Percentiles rank a stretch among this genome's conserved stretches.
These are phyloP conservation scores for Elgaria multicarinata DNA, from an alignment of 2,113 vertebrate genomes.

Conservation along the genomic window DNA sequence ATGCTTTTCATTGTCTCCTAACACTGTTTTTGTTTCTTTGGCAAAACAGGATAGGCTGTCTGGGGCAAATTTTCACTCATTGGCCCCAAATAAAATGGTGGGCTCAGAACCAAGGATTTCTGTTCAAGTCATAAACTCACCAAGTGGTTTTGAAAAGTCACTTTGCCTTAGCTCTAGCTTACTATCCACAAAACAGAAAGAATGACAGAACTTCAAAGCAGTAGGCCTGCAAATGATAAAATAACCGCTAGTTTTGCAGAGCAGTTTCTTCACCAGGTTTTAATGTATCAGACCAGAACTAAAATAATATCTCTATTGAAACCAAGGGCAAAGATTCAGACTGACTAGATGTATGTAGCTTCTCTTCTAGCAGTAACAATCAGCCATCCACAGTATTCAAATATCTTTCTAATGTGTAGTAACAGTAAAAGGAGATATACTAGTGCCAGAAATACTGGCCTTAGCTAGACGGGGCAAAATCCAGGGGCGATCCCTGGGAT, in stretches of 20 bases:
- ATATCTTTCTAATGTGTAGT: background rate
- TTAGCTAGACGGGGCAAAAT: too few species aligned
- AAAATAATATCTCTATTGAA: constrained; percentile 28
- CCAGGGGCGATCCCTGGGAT: too few species aligned
- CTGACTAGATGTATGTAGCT: background rate
- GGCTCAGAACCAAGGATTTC: background rate
- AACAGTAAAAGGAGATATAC: background rate
- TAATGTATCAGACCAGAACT: background rate
- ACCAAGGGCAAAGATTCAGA: constrained; percentile 20
- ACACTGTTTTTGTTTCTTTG: background rate
- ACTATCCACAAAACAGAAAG: background rate
- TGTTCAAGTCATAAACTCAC: background rate
- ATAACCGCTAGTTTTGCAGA: constrained; percentile 41
- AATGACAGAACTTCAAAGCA: background rate
- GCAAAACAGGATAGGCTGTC: background rate
- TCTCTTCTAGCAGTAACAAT: background rate
- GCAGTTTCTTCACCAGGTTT: constrained; percentile 40
- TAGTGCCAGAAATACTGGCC: background rate
- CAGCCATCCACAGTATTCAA: background rate
- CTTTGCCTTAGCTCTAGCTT: background rate
- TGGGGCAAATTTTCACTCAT: background rate
- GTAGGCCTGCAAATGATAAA: background rate
- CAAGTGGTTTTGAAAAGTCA: background rate
- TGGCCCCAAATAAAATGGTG: background rate
- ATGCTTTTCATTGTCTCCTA: background rate